Evolutionary conservation across 2,888 invertebrate genomes (phyloP).

Genomic region (Synergus gifuensis): DNA sequence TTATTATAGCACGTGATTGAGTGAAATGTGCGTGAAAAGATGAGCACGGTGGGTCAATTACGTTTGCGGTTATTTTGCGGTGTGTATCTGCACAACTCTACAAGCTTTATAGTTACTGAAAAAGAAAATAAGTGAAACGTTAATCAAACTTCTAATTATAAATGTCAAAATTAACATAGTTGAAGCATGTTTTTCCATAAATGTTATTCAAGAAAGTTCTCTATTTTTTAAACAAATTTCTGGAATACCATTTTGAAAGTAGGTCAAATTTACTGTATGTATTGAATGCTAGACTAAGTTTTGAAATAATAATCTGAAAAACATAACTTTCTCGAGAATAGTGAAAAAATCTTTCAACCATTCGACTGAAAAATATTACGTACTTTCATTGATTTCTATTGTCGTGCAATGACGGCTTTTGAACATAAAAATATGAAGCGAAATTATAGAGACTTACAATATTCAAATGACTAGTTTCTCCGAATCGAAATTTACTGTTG

Average conservation of each 20-base stretch:
- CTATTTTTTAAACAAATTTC: no score
- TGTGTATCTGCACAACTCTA: no score
- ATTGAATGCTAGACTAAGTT: background rate
- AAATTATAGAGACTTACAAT: slow-evolving; percentile 18
- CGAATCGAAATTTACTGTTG: background rate
- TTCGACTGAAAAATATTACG: slow-evolving; percentile 55
- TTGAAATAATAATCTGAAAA: background rate
- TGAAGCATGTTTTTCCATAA: no score
- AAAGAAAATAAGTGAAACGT: no score
- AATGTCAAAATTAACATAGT: no score
- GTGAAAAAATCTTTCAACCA: slow-evolving; percentile 38
- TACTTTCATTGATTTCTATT: slow-evolving; percentile 51
- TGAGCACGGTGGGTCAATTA: no score
- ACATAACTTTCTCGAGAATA: slow-evolving; percentile 19
- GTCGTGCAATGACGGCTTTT: slow-evolving; percentile 10
- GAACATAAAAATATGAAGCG: slow-evolving; percentile 14
- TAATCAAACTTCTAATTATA: no score
- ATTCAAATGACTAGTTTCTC: background rate
- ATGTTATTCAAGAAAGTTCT: no score
- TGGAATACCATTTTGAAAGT: background rate
- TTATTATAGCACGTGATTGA: slow-evolving; percentile 15
- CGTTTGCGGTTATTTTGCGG: no score
- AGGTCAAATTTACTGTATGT: background rate
- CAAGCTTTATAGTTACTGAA: no score
- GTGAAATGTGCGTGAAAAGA: background rate